Conservation (phyloP, 1,140 invertebrate genomes). For the Psilanteris sp. region DNA sequence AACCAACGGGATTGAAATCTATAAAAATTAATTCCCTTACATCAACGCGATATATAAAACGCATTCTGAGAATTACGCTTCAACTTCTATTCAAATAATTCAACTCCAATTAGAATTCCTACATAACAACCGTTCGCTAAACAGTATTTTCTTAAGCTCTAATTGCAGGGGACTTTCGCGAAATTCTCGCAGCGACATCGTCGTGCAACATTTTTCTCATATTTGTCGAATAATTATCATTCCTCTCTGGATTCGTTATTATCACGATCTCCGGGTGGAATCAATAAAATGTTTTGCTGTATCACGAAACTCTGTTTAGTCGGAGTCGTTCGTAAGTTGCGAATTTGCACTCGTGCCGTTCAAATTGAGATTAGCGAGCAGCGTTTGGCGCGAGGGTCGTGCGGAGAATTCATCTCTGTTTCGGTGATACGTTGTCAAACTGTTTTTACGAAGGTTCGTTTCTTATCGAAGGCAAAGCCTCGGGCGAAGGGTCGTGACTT, state of each 20-base stretch:
- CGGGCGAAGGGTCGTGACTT: constrained; percentile 34
- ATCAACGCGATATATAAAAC: too few relatives aligned
- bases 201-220: constrained; percentile 1
- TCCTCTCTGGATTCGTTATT: too few relatives aligned
- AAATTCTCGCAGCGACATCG: background rate
- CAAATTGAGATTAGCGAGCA: constrained; percentile 16
- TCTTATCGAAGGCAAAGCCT: constrained; percentile 19
- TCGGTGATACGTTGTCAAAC: constrained; percentile 6
- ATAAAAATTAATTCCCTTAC: too few relatives aligned
- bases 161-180: background rate
- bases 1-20: too few relatives aligned
- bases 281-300: too few relatives aligned
- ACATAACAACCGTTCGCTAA: too few relatives aligned
- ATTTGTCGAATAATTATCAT: too few relatives aligned
- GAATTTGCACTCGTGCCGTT: constrained; percentile 3
- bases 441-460: constrained; percentile 30
- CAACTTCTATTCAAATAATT: background rate
- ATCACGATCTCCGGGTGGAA: background rate
- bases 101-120: constrained; percentile 11
- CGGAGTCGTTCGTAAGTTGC: too few relatives aligned
- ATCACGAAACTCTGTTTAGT: too few relatives aligned
- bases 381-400: background rate
- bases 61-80: too few relatives aligned
- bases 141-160: background rate
- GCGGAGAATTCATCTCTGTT: constrained; percentile 1